These are phyloP conservation scores for Syrrhaptes paradoxus DNA, from an alignment of 2,113 vertebrate genomes.

Conservation along the genomic window DNA sequence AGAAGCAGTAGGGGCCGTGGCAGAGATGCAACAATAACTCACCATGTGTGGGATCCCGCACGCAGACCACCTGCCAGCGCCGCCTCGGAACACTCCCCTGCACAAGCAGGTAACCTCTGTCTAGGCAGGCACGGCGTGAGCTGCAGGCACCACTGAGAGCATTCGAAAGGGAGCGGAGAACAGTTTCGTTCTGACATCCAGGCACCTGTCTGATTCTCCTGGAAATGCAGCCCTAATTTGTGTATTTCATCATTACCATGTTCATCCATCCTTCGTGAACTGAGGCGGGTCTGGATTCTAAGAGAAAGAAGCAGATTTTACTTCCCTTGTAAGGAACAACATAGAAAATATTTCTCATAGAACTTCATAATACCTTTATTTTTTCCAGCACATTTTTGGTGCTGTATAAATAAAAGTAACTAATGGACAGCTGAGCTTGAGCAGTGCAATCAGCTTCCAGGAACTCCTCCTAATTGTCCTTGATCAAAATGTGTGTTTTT, in stretches of 20 bases:
- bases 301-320: not conserved
- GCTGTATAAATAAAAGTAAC: not conserved
- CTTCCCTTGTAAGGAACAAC: not conserved
- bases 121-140: not conserved
- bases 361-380: not conserved
- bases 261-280: not conserved
- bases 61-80: accelerated
- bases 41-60: accelerated
- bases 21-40: accelerated
- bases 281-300: not conserved
- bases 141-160: accelerated
- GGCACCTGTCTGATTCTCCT: not conserved
- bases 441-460: not conserved
- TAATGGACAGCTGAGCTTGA: not conserved
- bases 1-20: not conserved
- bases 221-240: not conserved
- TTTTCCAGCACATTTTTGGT: not conserved
- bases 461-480: not conserved
- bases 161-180: accelerated
- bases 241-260: not conserved
- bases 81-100: accelerated
- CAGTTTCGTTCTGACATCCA: not conserved
- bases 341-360: not conserved
- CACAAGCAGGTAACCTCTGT: accelerated
- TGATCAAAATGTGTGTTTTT: not conserved